Conservation (phyloP, 2,888 invertebrate genomes). For the Drosophila paramelanica region DNA sequence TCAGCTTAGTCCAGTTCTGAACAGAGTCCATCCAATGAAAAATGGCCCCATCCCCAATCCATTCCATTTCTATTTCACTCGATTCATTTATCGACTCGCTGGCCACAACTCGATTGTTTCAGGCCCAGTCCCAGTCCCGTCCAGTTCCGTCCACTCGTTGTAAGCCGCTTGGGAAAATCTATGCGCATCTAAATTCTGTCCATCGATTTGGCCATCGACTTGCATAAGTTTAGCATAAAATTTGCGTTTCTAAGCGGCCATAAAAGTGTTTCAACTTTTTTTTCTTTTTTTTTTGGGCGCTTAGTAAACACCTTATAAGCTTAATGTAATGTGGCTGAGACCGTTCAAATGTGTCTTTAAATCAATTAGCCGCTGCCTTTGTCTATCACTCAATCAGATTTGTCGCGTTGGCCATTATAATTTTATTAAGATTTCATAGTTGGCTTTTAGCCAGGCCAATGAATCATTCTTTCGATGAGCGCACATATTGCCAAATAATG, state of each 20-base stretch:
- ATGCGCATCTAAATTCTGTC: slow-evolving; percentile 54
- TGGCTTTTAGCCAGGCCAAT: slow-evolving; percentile 4
- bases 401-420: slow-evolving; percentile 14
- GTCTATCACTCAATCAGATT: slow-evolving; percentile 43
- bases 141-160: background rate
- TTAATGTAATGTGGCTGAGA: slow-evolving; percentile 63
- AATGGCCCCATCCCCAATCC: background rate
- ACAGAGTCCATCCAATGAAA: too few species aligned
- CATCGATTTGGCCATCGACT: slow-evolving; percentile 56
- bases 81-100: slow-evolving; percentile 26
- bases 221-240: slow-evolving; percentile 66
- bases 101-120: slow-evolving; percentile 16
- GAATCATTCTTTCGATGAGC: slow-evolving; percentile 23
- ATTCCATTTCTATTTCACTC: background rate
- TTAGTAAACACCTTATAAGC: slow-evolving; percentile 78
- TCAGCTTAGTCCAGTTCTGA: slow-evolving; percentile 7
- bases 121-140: background rate
- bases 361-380: slow-evolving; percentile 65
- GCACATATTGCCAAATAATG: slow-evolving; percentile 11
- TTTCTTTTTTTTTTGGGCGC: slow-evolving; percentile 15
- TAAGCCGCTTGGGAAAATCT: slow-evolving; percentile 62
- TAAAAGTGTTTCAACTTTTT: slow-evolving; percentile 52
- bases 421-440: slow-evolving; percentile 30
- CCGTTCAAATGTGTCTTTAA: slow-evolving; percentile 65
- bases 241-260: slow-evolving; percentile 55